Evolutionary conservation across 2,113 vertebrate genomes (phyloP).

Genomic region (Psittacula cyanocephala): DNA sequence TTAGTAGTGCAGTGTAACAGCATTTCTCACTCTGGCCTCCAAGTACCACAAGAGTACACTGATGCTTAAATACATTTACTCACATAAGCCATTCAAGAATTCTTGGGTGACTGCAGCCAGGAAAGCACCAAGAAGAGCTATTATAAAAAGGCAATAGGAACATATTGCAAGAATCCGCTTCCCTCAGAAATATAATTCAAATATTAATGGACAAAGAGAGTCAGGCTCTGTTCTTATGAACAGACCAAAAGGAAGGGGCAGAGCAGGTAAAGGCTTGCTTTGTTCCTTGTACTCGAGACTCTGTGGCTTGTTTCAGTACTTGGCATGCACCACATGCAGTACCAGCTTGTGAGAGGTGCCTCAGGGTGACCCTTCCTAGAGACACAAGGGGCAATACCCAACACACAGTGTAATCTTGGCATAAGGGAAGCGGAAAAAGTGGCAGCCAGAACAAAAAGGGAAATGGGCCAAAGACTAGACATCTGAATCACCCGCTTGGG

Average conservation of each 20-base stretch:
- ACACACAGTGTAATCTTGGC: background rate
- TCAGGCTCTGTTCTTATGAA: background rate
- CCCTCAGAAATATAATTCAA: background rate
- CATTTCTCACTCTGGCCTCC: background rate
- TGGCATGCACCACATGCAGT: rapidly evolving
- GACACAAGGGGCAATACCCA: rapidly evolving
- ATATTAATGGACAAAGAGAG: background rate
- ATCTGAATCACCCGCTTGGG: background rate
- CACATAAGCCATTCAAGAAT: background rate
- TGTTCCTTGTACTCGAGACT: background rate
- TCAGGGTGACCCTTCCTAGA: background rate
- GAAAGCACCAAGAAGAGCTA: background rate
- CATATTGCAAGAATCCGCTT: background rate
- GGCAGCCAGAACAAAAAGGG: background rate
- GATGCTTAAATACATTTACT: background rate
- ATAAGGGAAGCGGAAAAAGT: background rate
- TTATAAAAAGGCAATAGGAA: background rate
- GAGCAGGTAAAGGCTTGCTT: background rate
- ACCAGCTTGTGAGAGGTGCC: background rate
- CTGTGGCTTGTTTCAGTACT: background rate
- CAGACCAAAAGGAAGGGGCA: background rate
- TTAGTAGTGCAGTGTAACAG: background rate
- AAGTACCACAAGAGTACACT: background rate
- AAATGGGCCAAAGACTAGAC: background rate
- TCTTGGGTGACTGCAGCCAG: background rate